phyloP scores from a whole-genome alignment of 2,888 invertebrate genomes.

The Sympetrum striolatum region DNA sequence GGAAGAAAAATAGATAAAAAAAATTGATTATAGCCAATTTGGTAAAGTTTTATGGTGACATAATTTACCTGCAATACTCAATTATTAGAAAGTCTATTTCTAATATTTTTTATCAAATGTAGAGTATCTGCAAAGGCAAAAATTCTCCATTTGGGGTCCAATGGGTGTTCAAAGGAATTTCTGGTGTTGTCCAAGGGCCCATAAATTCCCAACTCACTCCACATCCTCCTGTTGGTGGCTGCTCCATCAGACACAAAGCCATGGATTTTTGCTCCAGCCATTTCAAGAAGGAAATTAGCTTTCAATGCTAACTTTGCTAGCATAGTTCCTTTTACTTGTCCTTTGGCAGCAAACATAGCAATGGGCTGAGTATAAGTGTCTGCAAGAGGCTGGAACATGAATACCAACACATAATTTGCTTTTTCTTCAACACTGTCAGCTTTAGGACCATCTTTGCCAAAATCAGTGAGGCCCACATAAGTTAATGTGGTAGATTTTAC shows the following conservation, averaged over 20 bases:
- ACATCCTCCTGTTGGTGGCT: neutral
- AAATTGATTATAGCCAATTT: too few relatives aligned
- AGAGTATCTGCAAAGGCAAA: neutral
- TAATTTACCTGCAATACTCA: neutral
- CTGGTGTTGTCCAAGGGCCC: neutral
- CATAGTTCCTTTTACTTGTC: too few relatives aligned
- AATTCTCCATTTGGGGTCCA: neutral
- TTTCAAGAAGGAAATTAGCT: slow-evolving; percentile 31
- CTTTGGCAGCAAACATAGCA: too few relatives aligned
- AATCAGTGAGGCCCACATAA: neutral
- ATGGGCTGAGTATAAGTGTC: slow-evolving; percentile 49
- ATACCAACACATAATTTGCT: slow-evolving; percentile 40
- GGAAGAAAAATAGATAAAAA: too few relatives aligned
- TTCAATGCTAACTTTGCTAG: too few relatives aligned
- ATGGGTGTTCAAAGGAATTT: neutral
- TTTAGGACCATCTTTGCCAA: neutral
- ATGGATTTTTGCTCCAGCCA: slow-evolving; percentile 44
- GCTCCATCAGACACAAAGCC: slow-evolving; percentile 44
- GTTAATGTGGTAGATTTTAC: neutral
- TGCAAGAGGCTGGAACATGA: slow-evolving; percentile 50
- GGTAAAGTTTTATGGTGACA: too few relatives aligned
- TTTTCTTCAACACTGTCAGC: neutral
- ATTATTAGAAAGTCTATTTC: neutral
- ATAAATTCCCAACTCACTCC: too few relatives aligned
- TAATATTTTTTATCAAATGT: neutral